A percentile compares a stretch with the other conserved stretches of the same genome.
Conservation (phyloP, 2,113 vertebrate species). For the Platycercus adscitus region DNA sequence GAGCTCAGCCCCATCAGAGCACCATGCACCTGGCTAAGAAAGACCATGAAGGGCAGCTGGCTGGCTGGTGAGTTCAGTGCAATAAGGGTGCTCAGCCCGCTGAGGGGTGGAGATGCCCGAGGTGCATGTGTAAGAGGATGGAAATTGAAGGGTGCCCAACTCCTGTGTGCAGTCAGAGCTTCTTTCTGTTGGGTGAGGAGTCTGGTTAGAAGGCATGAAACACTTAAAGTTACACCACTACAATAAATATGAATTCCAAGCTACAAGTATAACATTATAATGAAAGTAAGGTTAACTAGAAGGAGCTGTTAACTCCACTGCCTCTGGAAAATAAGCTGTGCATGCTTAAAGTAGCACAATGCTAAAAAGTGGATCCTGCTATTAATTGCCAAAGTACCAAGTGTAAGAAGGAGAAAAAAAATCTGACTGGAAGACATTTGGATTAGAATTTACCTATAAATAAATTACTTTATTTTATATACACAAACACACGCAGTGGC, state of each 20-base stretch:
- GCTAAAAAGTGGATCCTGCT: neutral
- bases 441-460: neutral
- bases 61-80: neutral
- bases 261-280: neutral
- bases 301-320: neutral
- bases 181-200: neutral
- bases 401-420: neutral
- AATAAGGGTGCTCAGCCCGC: neutral
- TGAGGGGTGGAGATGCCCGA: neutral
- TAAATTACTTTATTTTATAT: neutral
- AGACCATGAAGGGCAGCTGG: neutral
- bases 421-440: neutral
- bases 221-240: no score
- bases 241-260: no score
- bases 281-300: neutral
- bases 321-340: neutral
- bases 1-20: neutral
- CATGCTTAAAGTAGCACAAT: neutral
- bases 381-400: neutral
- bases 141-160: neutral
- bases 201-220: neutral
- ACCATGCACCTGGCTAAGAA: neutral
- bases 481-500: neutral
- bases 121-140: rapidly evolving
- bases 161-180: neutral